Conservation (phyloP, 2,888 invertebrate species). For the Dynastes maya region DNA sequence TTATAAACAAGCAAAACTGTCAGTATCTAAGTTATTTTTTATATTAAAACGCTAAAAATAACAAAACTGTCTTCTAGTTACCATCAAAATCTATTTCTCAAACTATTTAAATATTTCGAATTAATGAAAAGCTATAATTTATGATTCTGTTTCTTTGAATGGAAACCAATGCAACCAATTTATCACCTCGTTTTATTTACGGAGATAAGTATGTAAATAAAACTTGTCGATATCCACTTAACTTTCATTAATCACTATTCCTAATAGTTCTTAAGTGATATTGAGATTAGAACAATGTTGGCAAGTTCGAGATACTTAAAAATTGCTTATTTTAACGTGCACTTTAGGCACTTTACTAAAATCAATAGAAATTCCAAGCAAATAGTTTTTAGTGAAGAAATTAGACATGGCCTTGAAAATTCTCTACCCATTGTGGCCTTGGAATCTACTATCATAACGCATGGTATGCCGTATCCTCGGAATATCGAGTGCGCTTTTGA, state of each 20-base stretch:
- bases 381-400: slow-evolving; percentile 71
- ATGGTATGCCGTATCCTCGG: slow-evolving; percentile 96
- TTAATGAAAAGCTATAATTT: too few species aligned
- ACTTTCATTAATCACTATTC: not conserved
- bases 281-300: slow-evolving; percentile 15
- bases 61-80: too few species aligned
- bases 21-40: too few species aligned
- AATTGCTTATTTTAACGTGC: slow-evolving; percentile 1
- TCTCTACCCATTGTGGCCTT: slow-evolving; percentile 89
- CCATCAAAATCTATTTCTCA: too few species aligned
- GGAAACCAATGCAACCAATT: not conserved
- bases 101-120: too few species aligned
- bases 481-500: slow-evolving; percentile 89
- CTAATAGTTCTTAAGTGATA: not conserved
- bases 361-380: not conserved
- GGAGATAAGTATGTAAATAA: too few species aligned
- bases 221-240: too few species aligned
- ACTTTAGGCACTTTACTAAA: not conserved
- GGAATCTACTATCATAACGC: slow-evolving; percentile 98
- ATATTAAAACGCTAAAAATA: too few species aligned
- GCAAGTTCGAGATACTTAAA: slow-evolving; percentile 8
- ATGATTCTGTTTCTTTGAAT: too few species aligned
- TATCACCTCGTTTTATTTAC: not conserved
- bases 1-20: too few species aligned
- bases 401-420: slow-evolving; percentile 77